These are phyloP conservation scores for Dorcus hopei DNA, from an alignment of 2,888 invertebrate species.

Conservation along the genomic window DNA sequence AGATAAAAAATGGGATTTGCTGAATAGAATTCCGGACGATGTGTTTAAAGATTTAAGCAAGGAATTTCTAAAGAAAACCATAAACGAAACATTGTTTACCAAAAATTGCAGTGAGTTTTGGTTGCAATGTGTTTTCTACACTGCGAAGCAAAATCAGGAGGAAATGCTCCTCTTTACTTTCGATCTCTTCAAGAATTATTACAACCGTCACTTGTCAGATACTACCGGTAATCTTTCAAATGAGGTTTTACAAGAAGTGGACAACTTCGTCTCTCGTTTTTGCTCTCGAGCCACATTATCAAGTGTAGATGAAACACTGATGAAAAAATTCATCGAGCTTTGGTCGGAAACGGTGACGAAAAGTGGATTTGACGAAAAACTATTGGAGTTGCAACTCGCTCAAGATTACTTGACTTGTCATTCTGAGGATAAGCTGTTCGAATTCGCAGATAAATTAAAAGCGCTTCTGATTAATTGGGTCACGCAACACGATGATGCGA, in stretches of 20 bases:
- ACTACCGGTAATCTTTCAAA: background rate
- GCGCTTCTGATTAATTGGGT: no score
- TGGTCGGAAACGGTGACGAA: background rate
- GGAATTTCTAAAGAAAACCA: background rate
- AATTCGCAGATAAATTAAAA: background rate
- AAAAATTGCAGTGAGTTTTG: background rate
- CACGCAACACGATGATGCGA: no score
- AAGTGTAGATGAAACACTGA: background rate
- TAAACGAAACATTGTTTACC: background rate
- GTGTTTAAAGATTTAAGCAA: no score
- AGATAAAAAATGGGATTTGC: no score
- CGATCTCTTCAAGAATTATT: background rate
- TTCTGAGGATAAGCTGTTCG: background rate
- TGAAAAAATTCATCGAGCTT: conserved; percentile 1
- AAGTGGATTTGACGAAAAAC: background rate
- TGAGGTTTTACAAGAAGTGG: background rate
- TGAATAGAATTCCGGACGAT: no score
- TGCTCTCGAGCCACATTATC: background rate
- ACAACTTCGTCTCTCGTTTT: background rate
- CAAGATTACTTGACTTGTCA: background rate
- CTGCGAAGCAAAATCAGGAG: background rate
- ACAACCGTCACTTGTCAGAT: background rate
- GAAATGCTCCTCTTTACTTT: background rate
- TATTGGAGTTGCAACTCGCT: no score
- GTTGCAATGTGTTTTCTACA: background rate